Percentiles rank a stretch among this genome's conserved stretches.
phyloP scores from a whole-genome alignment of 1,140 invertebrate species.

The Proales similis region DNA sequence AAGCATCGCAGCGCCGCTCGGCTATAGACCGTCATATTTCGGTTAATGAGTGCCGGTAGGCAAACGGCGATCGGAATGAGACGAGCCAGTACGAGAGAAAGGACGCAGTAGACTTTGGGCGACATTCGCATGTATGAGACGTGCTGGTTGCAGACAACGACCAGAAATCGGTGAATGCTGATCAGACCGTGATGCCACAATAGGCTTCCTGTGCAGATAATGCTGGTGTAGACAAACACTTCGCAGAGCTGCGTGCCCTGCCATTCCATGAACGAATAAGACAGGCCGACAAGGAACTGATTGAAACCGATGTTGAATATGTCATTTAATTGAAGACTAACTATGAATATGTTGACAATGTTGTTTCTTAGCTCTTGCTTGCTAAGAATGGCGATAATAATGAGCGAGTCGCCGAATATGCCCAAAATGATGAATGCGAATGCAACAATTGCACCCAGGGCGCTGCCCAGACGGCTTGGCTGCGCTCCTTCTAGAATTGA shows the following conservation, averaged over 20 bases:
- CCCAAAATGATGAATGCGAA: slow-evolving; percentile 30
- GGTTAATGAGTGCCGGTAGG: slow-evolving; percentile 45
- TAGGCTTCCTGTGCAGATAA: slow-evolving; percentile 42
- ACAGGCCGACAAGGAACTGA: slow-evolving; percentile 48
- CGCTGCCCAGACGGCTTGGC: slow-evolving; percentile 20
- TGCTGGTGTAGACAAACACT: slow-evolving; percentile 29
- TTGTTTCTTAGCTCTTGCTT: slow-evolving; percentile 20
- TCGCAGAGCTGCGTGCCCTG: slow-evolving; percentile 6
- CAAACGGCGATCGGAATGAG: slow-evolving; percentile 47
- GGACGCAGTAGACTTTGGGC: slow-evolving; percentile 47
- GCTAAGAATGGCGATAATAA: slow-evolving; percentile 7
- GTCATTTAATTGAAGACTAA: slow-evolving; percentile 49
- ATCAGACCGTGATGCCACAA: slow-evolving; percentile 52
- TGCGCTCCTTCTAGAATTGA: no score
- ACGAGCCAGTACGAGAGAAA: slow-evolving; percentile 46
- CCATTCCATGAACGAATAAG: slow-evolving; percentile 43
- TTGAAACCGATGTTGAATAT: slow-evolving; percentile 49
- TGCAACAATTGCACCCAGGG: slow-evolving; percentile 21
- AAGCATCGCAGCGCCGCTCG: slow-evolving; percentile 49
- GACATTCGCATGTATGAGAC: slow-evolving; percentile 47
- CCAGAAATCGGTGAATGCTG: slow-evolving; percentile 50
- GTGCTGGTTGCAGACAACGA: slow-evolving; percentile 49
- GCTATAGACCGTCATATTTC: slow-evolving; percentile 47
- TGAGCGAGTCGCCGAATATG: slow-evolving; percentile 16
- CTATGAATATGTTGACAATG: slow-evolving; percentile 35